A percentile compares a stretch with the other conserved stretches of the same genome.
phyloP scores from a whole-genome alignment of 2,113 vertebrate species.

The Stegostoma tigrinum region DNA sequence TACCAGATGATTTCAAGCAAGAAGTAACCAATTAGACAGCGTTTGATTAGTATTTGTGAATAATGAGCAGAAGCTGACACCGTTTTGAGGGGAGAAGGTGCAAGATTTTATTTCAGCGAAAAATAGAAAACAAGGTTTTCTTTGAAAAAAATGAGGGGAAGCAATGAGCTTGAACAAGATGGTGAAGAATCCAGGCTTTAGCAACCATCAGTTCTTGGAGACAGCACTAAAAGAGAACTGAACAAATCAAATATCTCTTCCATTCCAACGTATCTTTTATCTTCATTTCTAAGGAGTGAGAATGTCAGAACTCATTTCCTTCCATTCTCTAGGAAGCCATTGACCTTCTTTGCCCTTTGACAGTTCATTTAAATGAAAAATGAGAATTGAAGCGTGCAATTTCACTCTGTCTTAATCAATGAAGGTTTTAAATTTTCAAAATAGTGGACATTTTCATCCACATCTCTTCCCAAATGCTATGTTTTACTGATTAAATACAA shows the following conservation, averaged over 20 bases:
- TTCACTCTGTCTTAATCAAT: neutral
- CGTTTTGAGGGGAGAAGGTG: neutral
- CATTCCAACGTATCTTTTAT: neutral
- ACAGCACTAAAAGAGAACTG: neutral
- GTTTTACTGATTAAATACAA: neutral
- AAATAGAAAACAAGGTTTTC: neutral
- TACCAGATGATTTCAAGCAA: neutral
- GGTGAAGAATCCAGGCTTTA: neutral
- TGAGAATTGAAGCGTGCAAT: neutral
- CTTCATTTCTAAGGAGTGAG: neutral
- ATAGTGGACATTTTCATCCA: neutral
- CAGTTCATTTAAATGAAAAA: constrained; percentile 15
- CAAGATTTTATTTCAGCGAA: neutral
- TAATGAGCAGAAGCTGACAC: neutral
- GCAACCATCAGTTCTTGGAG: neutral
- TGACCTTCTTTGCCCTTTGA: neutral
- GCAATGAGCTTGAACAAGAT: neutral
- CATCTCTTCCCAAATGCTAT: neutral
- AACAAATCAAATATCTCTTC: neutral
- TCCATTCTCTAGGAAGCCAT: neutral
- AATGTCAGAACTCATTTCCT: neutral
- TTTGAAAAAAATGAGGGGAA: neutral
- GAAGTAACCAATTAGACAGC: neutral
- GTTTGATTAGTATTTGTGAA: neutral
- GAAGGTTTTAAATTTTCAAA: neutral